phyloP scores from a whole-genome alignment of 1,140 invertebrate species.

The Acromyrmex charruanus region DNA sequence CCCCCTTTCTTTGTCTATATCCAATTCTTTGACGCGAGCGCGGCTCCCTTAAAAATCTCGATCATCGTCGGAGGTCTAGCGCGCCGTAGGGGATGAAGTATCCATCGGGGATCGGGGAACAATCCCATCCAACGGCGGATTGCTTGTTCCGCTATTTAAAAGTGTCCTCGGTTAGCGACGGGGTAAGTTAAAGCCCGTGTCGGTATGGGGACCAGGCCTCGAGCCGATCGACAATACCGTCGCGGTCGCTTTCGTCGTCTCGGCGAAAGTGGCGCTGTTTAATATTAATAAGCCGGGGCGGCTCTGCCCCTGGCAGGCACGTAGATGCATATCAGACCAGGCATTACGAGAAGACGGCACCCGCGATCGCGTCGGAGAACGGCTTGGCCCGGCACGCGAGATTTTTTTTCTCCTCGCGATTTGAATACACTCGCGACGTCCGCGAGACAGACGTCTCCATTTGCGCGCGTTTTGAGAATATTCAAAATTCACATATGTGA shows the following conservation, averaged over 20 bases:
- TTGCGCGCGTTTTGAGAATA: neutral
- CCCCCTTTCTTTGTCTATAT: neutral
- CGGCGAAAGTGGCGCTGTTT: constrained; percentile 80
- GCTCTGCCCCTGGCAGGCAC: constrained; percentile 83
- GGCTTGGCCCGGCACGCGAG: constrained; percentile 69
- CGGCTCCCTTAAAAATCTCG: neutral
- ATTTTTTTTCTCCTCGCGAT: constrained; percentile 77
- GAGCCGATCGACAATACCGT: constrained; percentile 75
- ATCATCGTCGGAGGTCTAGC: constrained; percentile 7
- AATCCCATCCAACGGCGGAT: constrained; percentile 76
- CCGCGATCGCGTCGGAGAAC: constrained; percentile 34
- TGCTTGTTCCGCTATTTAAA: constrained; percentile 82
- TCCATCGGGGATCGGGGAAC: constrained; percentile 73
- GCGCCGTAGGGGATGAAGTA: constrained; percentile 73
- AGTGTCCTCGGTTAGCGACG: constrained; percentile 69
- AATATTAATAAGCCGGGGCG: constrained; percentile 84
- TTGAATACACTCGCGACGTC: constrained; percentile 73
- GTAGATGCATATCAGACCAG: constrained; percentile 84
- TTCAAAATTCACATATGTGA: neutral
- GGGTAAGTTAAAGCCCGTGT: constrained; percentile 72
- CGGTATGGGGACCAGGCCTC: constrained; percentile 46
- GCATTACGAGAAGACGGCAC: constrained; percentile 83
- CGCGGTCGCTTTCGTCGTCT: constrained; percentile 57
- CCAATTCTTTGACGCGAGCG: constrained; percentile 29
- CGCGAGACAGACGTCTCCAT: constrained; percentile 38